phyloP scores from a whole-genome alignment of 2,113 vertebrate genomes.

The Spea multiplicata region DNA sequence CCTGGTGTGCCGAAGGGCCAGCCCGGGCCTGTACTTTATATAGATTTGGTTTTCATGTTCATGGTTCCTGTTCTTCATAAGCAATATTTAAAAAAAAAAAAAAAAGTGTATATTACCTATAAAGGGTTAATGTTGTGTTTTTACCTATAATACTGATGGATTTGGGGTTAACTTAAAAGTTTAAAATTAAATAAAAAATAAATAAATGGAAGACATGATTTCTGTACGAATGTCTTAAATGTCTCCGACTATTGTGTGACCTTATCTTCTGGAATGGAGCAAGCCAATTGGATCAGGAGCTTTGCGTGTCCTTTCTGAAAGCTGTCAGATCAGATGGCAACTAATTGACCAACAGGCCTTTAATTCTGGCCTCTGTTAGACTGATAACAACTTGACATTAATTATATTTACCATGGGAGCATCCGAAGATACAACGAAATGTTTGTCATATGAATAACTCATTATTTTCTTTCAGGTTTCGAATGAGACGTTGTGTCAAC shows the following conservation, averaged over 20 bases:
- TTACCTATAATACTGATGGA: too few species aligned
- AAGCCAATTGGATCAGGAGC: slow-evolving; percentile 33
- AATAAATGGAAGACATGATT: not conserved
- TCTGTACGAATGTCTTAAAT: not conserved
- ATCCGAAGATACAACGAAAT: slow-evolving; percentile 54
- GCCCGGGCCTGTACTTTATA: too few species aligned
- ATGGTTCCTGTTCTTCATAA: too few species aligned
- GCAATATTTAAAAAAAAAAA: too few species aligned
- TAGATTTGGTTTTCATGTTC: too few species aligned
- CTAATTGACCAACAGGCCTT: slow-evolving; percentile 58
- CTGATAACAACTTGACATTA: slow-evolving; percentile 63
- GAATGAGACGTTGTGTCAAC: not conserved
- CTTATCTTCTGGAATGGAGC: not conserved
- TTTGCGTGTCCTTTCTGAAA: slow-evolving; percentile 54
- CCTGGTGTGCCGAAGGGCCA: too few species aligned
- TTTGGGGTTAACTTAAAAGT: too few species aligned
- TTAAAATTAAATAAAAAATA: not conserved
- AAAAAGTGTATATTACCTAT: too few species aligned
- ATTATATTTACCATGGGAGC: slow-evolving; percentile 61
- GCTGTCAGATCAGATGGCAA: slow-evolving; percentile 61
- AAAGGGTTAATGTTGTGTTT: too few species aligned
- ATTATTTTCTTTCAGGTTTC: slow-evolving; percentile 2
- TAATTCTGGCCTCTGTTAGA: slow-evolving; percentile 54
- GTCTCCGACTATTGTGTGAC: not conserved
- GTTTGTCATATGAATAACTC: slow-evolving; percentile 36